Conservation (phyloP, 2,113 vertebrate species). For the Rhinopomastus cyanomelas region DNA sequence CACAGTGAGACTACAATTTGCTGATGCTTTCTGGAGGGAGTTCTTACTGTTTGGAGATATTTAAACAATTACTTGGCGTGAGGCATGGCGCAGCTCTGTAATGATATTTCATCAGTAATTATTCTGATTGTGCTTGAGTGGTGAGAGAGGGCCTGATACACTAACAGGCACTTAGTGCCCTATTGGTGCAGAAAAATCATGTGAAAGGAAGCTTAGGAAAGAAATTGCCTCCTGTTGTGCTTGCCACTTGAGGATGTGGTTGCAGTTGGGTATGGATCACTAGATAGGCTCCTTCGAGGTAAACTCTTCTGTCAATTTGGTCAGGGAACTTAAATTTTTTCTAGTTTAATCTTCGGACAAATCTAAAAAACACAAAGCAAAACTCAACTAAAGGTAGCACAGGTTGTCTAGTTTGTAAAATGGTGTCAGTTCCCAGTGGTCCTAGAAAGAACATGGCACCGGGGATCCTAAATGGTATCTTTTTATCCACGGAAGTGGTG, state of each 20-base stretch:
- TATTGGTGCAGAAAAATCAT: not conserved
- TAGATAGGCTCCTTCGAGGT: not conserved
- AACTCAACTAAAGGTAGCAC: not conserved
- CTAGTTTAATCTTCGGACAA: not conserved
- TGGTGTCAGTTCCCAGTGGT: rapidly evolving
- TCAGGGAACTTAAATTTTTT: not conserved
- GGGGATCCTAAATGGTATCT: not conserved
- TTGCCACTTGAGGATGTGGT: not conserved
- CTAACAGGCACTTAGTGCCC: not conserved
- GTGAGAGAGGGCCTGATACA: not conserved
- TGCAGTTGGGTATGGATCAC: not conserved
- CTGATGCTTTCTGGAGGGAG: not conserved
- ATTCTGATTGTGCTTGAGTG: not conserved
- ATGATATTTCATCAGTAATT: not conserved
- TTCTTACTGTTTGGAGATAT: conserved; percentile 17
- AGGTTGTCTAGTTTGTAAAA: not conserved
- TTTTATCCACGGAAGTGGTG: not conserved
- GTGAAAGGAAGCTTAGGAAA: not conserved
- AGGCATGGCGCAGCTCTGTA: not conserved
- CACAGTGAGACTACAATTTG: conserved; percentile 27
- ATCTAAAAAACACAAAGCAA: not conserved
- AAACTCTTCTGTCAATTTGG: not conserved
- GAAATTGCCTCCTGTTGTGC: not conserved
- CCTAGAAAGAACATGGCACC: not conserved
- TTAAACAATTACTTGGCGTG: conserved; percentile 13